A percentile compares a stretch with the other conserved stretches of the same genome.
These are phyloP conservation scores for Sericinus montela DNA, from an alignment of 2,888 invertebrate genomes.

Conservation along the genomic window DNA sequence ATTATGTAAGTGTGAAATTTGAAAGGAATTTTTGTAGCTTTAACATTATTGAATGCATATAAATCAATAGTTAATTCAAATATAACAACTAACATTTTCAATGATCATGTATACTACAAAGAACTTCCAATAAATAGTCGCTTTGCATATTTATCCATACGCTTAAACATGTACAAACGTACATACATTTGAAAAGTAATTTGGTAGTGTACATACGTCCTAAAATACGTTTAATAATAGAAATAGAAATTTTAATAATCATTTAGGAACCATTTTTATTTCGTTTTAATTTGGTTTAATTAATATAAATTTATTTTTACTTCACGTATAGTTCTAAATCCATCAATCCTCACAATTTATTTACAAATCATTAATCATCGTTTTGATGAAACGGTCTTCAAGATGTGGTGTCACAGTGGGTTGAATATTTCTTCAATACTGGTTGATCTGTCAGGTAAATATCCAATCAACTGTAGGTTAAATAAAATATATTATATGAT, in stretches of 20 bases:
- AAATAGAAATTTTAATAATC: neutral
- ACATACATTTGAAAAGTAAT: slow-evolving; percentile 30
- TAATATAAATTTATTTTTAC: neutral
- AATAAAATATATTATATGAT: neutral
- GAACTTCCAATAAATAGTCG: neutral
- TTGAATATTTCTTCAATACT: slow-evolving; percentile 7
- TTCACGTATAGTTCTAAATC: neutral
- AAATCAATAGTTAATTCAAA: slow-evolving; percentile 26
- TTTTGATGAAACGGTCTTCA: slow-evolving; percentile 31
- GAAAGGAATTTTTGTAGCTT: slow-evolving; percentile 52
- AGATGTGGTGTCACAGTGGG: slow-evolving; percentile 23
- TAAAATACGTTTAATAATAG: neutral
- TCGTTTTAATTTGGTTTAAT: neutral
- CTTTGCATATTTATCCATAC: slow-evolving; percentile 40
- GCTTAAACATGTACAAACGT: slow-evolving; percentile 54
- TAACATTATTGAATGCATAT: slow-evolving; percentile 30
- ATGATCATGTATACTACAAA: neutral
- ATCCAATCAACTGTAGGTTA: slow-evolving; percentile 32
- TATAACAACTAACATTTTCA: slow-evolving; percentile 23
- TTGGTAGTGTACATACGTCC: slow-evolving; percentile 25
- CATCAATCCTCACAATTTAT: neutral
- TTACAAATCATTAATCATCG: slow-evolving; percentile 20
- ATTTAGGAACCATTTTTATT: neutral
- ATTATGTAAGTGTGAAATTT: slow-evolving; percentile 29
- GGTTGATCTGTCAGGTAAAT: too few relatives aligned